phyloP scores from a whole-genome alignment of 92 coral and sea anemone genomes.

The Porites rus region DNA sequence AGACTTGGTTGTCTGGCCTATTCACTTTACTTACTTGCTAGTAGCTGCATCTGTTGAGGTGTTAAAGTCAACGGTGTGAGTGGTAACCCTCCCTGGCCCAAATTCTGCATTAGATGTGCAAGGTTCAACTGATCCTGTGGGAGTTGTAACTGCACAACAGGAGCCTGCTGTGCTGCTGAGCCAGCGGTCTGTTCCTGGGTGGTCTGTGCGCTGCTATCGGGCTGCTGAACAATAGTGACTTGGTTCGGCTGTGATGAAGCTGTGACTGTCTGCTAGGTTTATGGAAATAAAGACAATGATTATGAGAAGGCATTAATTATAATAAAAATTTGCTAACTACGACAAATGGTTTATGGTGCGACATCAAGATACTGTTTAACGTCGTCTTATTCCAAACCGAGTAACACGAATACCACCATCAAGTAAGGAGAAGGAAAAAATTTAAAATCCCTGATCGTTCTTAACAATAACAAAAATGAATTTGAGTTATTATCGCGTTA shows the following conservation, averaged over 20 bases:
- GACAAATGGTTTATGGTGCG: no score
- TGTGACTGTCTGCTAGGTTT: conserved; percentile 22
- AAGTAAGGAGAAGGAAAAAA: no score
- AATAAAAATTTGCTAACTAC: no score
- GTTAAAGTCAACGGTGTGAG: conserved; percentile 17
- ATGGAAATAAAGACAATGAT: neutral
- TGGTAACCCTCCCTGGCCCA: conserved; percentile 48
- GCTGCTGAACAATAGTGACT: conserved; percentile 43
- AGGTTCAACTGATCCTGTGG: conserved; percentile 70
- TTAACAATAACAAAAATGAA: no score
- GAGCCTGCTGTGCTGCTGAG: conserved; percentile 60
- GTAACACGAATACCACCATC: no score
- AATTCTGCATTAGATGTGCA: conserved; percentile 74
- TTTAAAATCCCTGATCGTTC: no score
- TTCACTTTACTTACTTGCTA: conserved; percentile 54
- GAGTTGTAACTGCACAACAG: conserved; percentile 71
- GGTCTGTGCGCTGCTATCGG: conserved; percentile 58
- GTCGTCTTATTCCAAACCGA: no score
- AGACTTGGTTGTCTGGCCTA: neutral
- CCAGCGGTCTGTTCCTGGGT: conserved; percentile 63
- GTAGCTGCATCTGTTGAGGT: conserved; percentile 40
- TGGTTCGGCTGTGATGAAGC: conserved; percentile 32
- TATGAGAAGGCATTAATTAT: no score
- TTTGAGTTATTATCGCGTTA: no score
- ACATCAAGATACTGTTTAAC: no score